A percentile compares a stretch with the other conserved stretches of the same genome.
phyloP scores from a whole-genome alignment of 2,888 invertebrate genomes.

The Homarus gammarus region DNA sequence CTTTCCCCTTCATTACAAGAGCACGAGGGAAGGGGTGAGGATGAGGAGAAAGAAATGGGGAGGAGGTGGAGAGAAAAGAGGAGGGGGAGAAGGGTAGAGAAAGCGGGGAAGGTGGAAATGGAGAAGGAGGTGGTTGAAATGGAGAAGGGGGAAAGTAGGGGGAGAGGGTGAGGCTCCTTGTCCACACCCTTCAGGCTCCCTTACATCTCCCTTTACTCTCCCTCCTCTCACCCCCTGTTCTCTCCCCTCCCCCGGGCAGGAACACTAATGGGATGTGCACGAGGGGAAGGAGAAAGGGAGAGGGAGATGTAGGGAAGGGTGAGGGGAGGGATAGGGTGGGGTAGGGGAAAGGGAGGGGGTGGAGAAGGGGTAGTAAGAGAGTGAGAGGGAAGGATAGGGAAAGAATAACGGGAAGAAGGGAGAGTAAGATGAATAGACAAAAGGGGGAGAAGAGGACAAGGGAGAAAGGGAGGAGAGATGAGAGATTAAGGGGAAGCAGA shows the following conservation, averaged over 20 bases:
- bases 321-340: neutral
- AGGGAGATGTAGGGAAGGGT: neutral
- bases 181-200: too few species aligned
- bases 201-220: too few species aligned
- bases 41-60: neutral
- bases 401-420: too few species aligned
- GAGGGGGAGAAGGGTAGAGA: neutral
- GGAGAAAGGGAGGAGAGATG: neutral
- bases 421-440: neutral
- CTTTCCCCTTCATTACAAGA: neutral
- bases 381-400: neutral
- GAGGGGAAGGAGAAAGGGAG: neutral
- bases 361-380: neutral
- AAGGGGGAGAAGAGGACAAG: neutral
- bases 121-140: neutral
- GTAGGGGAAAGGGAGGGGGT: neutral
- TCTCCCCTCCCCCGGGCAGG: too few species aligned
- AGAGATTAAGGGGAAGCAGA: neutral
- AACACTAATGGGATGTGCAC: too few species aligned
- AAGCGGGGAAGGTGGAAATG: neutral
- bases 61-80: neutral
- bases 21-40: neutral
- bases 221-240: too few species aligned
- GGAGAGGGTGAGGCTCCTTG: too few species aligned
- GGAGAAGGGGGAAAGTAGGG: neutral